Evolutionary conservation across 2,797 vertebrate genomes (phyloP), one percentile per base, ranked within the genome.

Genomic region (Euphonia xanthogaster): DNA sequence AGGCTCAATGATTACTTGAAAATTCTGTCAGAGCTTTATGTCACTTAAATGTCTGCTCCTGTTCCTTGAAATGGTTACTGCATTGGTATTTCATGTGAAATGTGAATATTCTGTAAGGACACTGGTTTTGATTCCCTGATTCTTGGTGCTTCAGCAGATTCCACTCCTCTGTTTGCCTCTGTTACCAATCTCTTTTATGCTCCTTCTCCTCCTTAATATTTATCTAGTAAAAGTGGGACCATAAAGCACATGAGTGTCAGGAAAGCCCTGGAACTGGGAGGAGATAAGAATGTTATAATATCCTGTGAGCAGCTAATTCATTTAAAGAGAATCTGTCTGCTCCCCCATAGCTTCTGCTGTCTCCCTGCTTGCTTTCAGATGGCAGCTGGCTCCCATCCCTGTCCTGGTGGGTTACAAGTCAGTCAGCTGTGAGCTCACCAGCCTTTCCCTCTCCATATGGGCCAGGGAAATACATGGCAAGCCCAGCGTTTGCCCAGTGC

Each of bases 311-410:
- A 90, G 58, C 37, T 66, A 68, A 89, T 86, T 68, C 65, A 62
- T 60, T 83, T 87, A 61, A 39, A 66, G 50, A n/a, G 23, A 82
- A 7, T 7, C 47, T 45, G 6, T 12, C 37, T 82, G n/a, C n/a
- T 83, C 77, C 65, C 37, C 24, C 7, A 5, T 6, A 16, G 78
- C 61, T 86, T 68, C 68, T 95, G 27, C 42, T 16, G 1, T n/a
- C 35, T 77, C 65, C 50, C 39, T 71, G 65, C 57, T 19, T 1
- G 3, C n/a, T 54, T 55, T 93, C 91, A 91, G 84, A 28, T 83
- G 81, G 91, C 72, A 80, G 30, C 67, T 96, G 94, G 89, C 89
- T 90, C 48, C 68, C 47, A 17, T 74, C 82, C 72, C 72, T 81
- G 35, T 74, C 81, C 84, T 86, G 51, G 81, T 82, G 53, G 57